These are phyloP conservation scores for Caenorhabditis plicata DNA, from an alignment of 2,888 invertebrate species.

Conservation along the genomic window DNA sequence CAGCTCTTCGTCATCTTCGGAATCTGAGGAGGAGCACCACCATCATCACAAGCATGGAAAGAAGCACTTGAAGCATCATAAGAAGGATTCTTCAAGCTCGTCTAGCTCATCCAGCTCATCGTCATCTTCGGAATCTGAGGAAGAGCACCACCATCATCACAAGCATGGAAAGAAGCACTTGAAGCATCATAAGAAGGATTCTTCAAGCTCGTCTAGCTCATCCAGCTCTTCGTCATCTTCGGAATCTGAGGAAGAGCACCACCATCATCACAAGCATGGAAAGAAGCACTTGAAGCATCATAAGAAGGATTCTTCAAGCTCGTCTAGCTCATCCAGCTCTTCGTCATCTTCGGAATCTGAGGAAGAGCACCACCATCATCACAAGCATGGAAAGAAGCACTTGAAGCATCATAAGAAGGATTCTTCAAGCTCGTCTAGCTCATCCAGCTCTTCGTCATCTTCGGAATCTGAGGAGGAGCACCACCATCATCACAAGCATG, in stretches of 20 bases:
- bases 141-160: background rate
- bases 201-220: constrained; percentile 7
- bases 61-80: background rate
- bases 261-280: constrained; percentile 8
- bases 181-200: background rate
- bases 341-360: constrained; percentile 11
- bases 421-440: constrained; percentile 10
- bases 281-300: constrained; percentile 17
- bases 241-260: constrained; percentile 15
- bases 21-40: constrained; percentile 13
- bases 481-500: constrained; percentile 14
- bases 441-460: constrained; percentile 10
- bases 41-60: constrained; percentile 8
- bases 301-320: constrained; percentile 8
- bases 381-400: constrained; percentile 9
- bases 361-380: constrained; percentile 10
- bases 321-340: constrained; percentile 3
- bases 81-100: background rate
- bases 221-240: constrained; percentile 4
- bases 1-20: constrained; percentile 9
- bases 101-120: background rate
- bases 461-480: constrained; percentile 26
- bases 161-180: background rate
- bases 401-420: constrained; percentile 19
- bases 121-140: background rate